A percentile compares a stretch with the other conserved stretches of the same genome.
These are phyloP conservation scores for Chamaetylas fuelleborni DNA, from an alignment of 2,113 vertebrate genomes.

Conservation along the genomic window DNA sequence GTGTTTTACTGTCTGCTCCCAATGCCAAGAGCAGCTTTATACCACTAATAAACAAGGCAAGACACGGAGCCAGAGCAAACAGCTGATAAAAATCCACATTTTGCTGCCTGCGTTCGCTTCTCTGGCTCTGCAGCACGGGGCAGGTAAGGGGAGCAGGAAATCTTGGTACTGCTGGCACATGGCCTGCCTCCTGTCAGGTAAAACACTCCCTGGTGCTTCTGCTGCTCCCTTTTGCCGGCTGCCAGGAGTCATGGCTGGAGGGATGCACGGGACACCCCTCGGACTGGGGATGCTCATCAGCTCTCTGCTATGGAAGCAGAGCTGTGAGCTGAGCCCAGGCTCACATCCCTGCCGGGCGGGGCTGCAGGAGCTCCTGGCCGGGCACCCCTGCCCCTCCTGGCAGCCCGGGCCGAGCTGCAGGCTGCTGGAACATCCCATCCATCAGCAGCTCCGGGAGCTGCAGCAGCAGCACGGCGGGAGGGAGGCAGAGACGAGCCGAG, in stretches of 20 bases:
- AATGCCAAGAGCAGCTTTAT: not conserved
- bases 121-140: not conserved
- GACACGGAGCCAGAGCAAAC: not conserved
- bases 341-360: accelerated
- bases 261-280: not conserved
- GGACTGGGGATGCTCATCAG: not conserved
- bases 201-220: not conserved
- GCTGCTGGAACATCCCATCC: accelerated
- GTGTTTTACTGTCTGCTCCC: not conserved
- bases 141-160: not conserved
- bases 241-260: not conserved
- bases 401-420: not conserved
- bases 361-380: not conserved
- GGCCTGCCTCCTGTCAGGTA: not conserved
- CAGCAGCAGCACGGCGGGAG: not conserved
- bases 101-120: not conserved
- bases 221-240: not conserved
- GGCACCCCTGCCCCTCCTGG: not conserved
- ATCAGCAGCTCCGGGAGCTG: not conserved
- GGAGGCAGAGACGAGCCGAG: not conserved
- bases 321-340: accelerated
- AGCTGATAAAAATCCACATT: not conserved
- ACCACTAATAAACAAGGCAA: not conserved
- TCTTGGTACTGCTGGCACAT: not conserved
- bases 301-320: not conserved